Evolutionary conservation across 1,140 invertebrate species (phyloP).

Genomic region (Nilaparvata lugens): DNA sequence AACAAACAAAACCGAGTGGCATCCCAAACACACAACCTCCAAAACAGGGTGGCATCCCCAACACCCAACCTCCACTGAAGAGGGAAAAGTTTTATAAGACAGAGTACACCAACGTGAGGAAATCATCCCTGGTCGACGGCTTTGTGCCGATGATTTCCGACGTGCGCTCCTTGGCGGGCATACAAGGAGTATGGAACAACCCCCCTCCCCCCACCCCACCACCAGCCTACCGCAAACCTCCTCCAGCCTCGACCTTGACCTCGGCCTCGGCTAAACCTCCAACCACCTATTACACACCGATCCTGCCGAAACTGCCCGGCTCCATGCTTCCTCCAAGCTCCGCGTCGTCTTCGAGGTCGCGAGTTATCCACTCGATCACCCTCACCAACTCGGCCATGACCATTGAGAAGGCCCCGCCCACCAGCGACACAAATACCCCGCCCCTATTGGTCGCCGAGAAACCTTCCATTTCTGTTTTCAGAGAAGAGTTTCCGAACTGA

Average conservation of each 20-base stretch:
- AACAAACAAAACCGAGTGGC: too few relatives aligned
- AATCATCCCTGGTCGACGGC: too few relatives aligned
- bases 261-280: neutral
- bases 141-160: conserved; percentile 41
- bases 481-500: conserved; percentile 13
- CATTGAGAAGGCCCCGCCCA: conserved; percentile 13
- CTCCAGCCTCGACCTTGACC: neutral
- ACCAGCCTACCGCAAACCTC: neutral
- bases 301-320: conserved; percentile 22
- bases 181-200: conserved; percentile 30
- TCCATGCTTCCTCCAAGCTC: conserved; percentile 11
- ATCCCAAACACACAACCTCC: neutral
- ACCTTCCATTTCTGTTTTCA: conserved; percentile 21
- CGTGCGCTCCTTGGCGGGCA: conserved; percentile 31
- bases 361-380: neutral
- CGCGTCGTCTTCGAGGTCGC: neutral
- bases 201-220: neutral
- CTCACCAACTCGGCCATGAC: neutral
- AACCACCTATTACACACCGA: conserved; percentile 1
- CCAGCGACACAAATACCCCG: neutral
- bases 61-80: too few relatives aligned
- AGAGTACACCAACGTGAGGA: neutral
- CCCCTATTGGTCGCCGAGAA: conserved; percentile 14
- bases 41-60: too few relatives aligned
- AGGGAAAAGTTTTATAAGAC: too few relatives aligned